Evolutionary conservation across 2,797 vertebrate species (phyloP), one percentile per base, ranked within the genome.

Genomic region (Pangasius mekongensis): DNA sequence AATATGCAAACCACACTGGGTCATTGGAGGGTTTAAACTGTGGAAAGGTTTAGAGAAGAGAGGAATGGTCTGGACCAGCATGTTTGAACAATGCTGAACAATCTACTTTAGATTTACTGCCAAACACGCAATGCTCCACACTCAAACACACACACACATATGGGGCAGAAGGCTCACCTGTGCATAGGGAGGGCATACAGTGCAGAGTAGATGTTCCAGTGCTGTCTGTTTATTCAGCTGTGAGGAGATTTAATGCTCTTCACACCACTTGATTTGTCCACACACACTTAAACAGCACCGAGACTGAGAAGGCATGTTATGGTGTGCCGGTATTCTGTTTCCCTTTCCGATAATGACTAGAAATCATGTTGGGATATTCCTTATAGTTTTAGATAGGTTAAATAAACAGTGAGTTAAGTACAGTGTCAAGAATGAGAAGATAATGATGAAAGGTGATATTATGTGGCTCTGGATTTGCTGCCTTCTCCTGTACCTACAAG

Each of bases 141-240:
- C 43, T 60, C 71, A 39, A 43, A 13, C 47, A 27, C 10, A 30
- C 11, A 64, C 74, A 30, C 52, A 30, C 24, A 14, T 10, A 62
- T 24, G 11, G 67, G 67, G 54, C 36, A 71, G 83, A 88, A 89
- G 87, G 87, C 85, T 89, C 90, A 83, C 91, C 92, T 91, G 89
- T 77, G 49, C 80, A 84, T 73, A 69, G 87, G 87, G 89, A 91
- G 91, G 90, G 93, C 93, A 95, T 93, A 91, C 85, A 85, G 92
- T 83, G 87, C 91, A 91, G 92, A 90, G 90, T 85, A 80, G 89
- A 92, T 93, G 91, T 93, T 90, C 91, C 90, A 91, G 93, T 93
- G 90, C 83, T 91, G 14, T 88, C 91, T 96, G 93, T 95, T 96
- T 96, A 92, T 95, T 94, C 94, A 95, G 95, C 93, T 95, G 93